These are phyloP conservation scores for Deroptyus accipitrinus DNA, from an alignment of 2,113 vertebrate genomes.

Conservation along the genomic window DNA sequence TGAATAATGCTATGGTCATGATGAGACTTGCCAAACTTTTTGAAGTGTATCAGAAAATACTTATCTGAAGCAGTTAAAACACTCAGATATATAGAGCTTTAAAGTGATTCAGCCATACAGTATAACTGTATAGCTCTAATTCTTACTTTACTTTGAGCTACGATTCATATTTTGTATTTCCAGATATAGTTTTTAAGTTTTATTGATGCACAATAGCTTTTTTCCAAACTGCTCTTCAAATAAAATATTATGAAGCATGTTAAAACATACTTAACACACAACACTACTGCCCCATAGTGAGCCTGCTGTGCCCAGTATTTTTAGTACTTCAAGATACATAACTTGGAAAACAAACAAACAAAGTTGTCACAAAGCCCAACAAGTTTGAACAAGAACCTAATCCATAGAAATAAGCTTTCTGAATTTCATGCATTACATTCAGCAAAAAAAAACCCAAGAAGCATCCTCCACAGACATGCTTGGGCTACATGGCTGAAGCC, in stretches of 20 bases:
- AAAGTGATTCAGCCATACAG: not conserved
- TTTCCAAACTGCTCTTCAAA: constrained; percentile 10
- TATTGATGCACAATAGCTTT: not conserved
- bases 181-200: constrained; percentile 2
- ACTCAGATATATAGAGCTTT: not conserved
- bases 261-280: not conserved
- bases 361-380: constrained; percentile 41
- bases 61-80: constrained; percentile 1
- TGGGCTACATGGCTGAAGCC: constrained; percentile 40
- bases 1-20: not conserved
- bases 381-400: constrained; percentile 36
- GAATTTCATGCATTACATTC: constrained; percentile 70
- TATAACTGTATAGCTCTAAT: not conserved
- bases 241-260: not conserved
- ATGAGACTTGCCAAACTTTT: constrained; percentile 38
- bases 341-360: constrained; percentile 26
- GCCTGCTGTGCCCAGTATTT: not conserved
- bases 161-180: not conserved
- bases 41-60: not conserved
- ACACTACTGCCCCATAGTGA: not conserved
- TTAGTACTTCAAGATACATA: not conserved
- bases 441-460: not conserved
- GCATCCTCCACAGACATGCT: constrained; percentile 52
- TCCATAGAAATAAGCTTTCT: constrained; percentile 3
- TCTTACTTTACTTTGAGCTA: not conserved